Conservation (phyloP, 2,888 invertebrate genomes). For the Petrolisthes cinctipes region DNA sequence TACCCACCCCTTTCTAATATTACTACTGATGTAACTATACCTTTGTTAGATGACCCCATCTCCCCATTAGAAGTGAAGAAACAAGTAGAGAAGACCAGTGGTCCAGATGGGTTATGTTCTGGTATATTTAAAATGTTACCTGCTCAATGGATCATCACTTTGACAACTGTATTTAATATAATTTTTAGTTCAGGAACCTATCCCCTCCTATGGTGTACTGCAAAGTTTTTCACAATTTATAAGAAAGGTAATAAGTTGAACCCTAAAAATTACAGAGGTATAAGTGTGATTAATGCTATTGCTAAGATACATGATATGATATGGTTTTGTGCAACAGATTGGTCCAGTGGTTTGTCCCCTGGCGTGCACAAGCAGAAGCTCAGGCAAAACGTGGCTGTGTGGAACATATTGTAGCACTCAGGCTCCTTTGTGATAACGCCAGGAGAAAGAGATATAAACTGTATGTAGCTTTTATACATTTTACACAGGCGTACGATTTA, state of each 20-base stretch:
- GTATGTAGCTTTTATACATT: not conserved
- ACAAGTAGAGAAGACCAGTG: not conserved
- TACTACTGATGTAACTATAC: not conserved
- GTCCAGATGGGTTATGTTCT: not conserved
- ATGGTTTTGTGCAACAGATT: not conserved
- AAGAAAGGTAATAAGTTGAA: not conserved
- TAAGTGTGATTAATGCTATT: not conserved
- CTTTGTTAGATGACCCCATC: not conserved
- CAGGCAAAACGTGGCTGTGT: not conserved
- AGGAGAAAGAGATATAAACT: not conserved
- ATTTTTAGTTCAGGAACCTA: not conserved
- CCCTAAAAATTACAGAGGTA: not conserved
- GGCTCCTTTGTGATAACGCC: not conserved
- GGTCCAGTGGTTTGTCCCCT: not conserved
- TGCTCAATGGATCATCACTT: not conserved
- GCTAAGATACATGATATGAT: not conserved
- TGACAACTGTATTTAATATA: not conserved
- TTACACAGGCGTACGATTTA: not conserved
- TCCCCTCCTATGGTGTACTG: not conserved
- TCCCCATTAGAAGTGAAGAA: not conserved
- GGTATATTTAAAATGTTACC: not conserved
- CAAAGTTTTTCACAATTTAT: not conserved
- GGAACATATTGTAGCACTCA: not conserved
- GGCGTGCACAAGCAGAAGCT: not conserved
- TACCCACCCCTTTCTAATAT: not conserved